These are phyloP conservation scores for Mormyrus hasselquistii DNA, from an alignment of 2,797 vertebrate species.

Conservation along the genomic window DNA sequence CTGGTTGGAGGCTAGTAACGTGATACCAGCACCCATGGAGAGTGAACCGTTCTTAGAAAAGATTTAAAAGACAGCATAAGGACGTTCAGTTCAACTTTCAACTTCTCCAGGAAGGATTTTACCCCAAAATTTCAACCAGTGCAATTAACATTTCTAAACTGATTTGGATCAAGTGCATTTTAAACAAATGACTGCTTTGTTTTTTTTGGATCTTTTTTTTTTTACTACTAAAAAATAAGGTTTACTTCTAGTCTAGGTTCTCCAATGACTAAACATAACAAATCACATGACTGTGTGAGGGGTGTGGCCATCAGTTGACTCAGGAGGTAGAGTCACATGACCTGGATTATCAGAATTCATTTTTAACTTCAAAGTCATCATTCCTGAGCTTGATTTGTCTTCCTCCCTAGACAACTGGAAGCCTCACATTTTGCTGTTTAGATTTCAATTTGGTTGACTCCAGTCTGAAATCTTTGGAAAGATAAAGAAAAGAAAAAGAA, in stretches of 20 bases:
- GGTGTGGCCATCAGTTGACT: background rate
- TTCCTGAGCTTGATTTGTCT: background rate
- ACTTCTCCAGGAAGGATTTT: background rate
- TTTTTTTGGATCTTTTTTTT: background rate
- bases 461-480: background rate
- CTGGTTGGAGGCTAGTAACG: background rate
- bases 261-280: background rate
- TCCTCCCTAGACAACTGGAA: background rate
- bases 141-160: background rate
- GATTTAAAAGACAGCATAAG: background rate
- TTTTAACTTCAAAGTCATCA: background rate
- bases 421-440: background rate
- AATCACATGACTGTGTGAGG: background rate
- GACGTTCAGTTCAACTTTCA: constrained; percentile 24
- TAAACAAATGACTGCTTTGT: background rate
- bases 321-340: background rate
- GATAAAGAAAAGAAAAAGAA: no score
- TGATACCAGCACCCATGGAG: constrained; percentile 13
- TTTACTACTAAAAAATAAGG: background rate
- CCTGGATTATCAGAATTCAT: background rate
- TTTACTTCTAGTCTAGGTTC: background rate
- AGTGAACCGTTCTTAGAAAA: constrained; percentile 22
- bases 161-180: background rate
- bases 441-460: background rate
- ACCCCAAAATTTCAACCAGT: background rate